Base-by-base conservation (phyloP, 2,113 vertebrate species). In the Bungarus multicinctus region DNA sequence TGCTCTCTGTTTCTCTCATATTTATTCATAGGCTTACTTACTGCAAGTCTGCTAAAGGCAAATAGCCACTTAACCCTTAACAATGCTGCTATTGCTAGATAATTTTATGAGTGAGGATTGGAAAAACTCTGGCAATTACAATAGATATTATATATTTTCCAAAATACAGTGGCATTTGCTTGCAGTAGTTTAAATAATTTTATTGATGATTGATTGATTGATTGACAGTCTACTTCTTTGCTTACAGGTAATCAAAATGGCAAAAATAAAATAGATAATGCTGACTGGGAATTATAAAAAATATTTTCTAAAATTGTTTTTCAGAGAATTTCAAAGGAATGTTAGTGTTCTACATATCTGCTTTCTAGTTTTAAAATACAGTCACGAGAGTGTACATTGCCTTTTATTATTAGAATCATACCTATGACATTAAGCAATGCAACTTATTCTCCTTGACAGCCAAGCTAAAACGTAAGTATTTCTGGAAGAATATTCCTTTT, bases 401-500 rank as follows among this genome's bases (percentile, higher is more conserved):
- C 4, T 91, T 93, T 22, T 27, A 16, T 86, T 55, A 90, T 92
- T 93, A 93, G 45, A 7, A n/a, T 3, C 25, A 90, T 94, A 93
- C 14, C 27, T 92, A 57, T 20, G 88, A 95, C 22, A 45, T 7
- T 90, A 90, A 91, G 92, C 57, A 91, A 89, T 69, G 92, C 86
- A 91, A 55, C 3, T 87, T 55, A 87, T 1, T 88, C 93, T 91
- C 91, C 58, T 94, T 58, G 85, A 92, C 25, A 94, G 69, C 45
- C 39, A 94, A 89, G 34, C 92, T 93, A 88, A 95, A 95, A 92
- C 39, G 34, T 50, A 90, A 87, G 39, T 69, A 4, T 58, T 90
- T 92, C 53, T 5, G 54, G 45, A 81, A 60, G 85, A 96, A 95
- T n/a, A 47, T 10, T 86, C 1, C 74, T 95, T 6, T 58, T 23